phyloP scores from a whole-genome alignment of 2,888 invertebrate species.

The Ochropleura leucogaster region DNA sequence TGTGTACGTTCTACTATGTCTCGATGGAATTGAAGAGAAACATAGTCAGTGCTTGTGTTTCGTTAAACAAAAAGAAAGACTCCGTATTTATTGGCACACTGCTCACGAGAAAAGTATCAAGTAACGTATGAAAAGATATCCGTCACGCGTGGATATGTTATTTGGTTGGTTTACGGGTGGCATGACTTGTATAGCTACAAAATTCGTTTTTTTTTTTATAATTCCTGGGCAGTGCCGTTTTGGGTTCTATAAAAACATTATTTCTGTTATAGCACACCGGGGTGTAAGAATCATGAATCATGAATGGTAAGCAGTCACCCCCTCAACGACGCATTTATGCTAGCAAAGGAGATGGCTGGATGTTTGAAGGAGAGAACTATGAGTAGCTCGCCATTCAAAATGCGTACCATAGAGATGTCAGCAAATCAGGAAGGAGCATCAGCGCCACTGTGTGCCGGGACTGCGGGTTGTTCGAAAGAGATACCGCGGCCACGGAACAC shows the following conservation, averaged over 20 bases:
- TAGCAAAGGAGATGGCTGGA: too few species aligned
- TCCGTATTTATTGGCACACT: conserved; percentile 25
- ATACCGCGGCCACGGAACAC: too few species aligned
- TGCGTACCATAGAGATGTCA: too few species aligned
- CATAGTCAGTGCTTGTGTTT: conserved; percentile 29
- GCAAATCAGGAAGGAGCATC: too few species aligned
- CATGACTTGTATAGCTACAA: not conserved
- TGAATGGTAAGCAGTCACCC: too few species aligned
- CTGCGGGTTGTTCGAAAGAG: too few species aligned
- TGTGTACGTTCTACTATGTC: conserved; percentile 25
- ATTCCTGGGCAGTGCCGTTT: not conserved
- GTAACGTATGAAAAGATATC: not conserved
- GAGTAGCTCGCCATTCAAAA: too few species aligned
- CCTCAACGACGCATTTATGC: too few species aligned
- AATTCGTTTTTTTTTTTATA: not conserved
- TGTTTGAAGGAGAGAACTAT: too few species aligned
- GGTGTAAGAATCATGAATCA: too few species aligned
- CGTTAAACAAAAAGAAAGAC: conserved; percentile 17
- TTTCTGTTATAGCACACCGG: not conserved
- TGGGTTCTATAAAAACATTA: too few species aligned
- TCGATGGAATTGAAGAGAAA: conserved; percentile 54
- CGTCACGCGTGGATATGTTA: not conserved
- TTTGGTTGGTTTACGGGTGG: not conserved
- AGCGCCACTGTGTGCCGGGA: too few species aligned
- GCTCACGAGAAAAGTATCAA: not conserved